Conservation (phyloP, 2,888 invertebrate genomes). For the Trissoscelio sp. region DNA sequence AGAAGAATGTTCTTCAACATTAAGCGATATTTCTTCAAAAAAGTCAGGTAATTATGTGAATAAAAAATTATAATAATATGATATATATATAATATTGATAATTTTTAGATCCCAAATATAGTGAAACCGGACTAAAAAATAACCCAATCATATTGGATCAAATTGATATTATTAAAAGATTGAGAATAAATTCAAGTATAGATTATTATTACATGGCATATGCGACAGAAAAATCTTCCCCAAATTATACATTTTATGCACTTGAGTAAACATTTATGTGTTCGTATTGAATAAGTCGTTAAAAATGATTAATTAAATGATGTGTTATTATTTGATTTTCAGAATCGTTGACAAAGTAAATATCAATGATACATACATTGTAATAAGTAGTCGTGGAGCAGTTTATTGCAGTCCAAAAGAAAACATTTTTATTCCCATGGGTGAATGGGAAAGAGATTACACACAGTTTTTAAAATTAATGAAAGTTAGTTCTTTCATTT, state of each 20-base stretch:
- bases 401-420: conserved; percentile 90
- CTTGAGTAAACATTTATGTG: conserved; percentile 86
- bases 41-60: not conserved
- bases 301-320: no score
- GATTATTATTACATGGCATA: conserved; percentile 91
- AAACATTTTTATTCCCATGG: conserved; percentile 90
- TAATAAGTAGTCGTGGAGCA: conserved; percentile 92
- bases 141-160: conserved; percentile 82
- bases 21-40: not conserved
- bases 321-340: not conserved
- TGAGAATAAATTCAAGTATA: conserved; percentile 83
- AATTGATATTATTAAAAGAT: conserved; percentile 83
- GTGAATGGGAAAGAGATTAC: conserved; percentile 93
- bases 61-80: not conserved
- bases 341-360: conserved; percentile 90
- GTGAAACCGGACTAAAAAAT: conserved; percentile 33
- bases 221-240: conserved; percentile 89
- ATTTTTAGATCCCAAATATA: not conserved
- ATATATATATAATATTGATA: not conserved
- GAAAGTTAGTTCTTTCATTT: conserved; percentile 84
- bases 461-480: conserved; percentile 91
- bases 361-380: conserved; percentile 89
- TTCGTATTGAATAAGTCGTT: no score
- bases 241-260: conserved; percentile 90
- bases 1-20: conserved; percentile 12